Conservation (phyloP, 2,113 vertebrate species). For the Macquaria australasica region DNA sequence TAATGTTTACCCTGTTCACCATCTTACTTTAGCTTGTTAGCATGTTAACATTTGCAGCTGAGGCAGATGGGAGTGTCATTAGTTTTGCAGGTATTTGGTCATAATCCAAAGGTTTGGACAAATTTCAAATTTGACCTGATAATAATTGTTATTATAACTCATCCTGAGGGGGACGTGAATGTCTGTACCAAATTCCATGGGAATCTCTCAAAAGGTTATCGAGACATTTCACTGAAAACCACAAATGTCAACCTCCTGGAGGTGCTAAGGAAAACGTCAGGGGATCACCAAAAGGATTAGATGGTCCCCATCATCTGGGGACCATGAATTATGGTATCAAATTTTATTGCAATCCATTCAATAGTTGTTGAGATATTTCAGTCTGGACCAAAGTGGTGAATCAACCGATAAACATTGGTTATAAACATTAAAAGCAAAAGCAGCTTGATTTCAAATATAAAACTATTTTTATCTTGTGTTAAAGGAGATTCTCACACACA, state of each 20-base stretch:
- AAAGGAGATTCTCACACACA: not conserved
- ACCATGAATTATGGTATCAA: too few species aligned
- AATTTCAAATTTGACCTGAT: not conserved
- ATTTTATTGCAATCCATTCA: not conserved
- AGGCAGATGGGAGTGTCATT: too few species aligned
- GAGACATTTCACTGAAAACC: not conserved
- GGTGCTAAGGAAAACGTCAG: too few species aligned
- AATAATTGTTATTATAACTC: not conserved
- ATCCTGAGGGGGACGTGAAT: not conserved
- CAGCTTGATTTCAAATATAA: slow-evolving; percentile 5
- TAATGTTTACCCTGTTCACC: too few species aligned
- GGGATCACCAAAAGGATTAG: too few species aligned
- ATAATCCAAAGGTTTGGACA: not conserved
- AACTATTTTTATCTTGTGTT: not conserved
- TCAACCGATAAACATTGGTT: too few species aligned
- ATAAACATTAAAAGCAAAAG: too few species aligned
- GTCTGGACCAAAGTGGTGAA: not conserved
- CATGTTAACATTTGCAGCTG: not conserved
- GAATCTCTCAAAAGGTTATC: not conserved
- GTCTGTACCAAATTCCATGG: too few species aligned
- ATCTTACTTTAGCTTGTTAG: not conserved
- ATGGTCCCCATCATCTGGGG: too few species aligned
- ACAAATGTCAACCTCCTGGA: slow-evolving; percentile 1
- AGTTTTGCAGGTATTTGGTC: not conserved
- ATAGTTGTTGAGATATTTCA: not conserved